Conservation (phyloP, 2,888 invertebrate genomes). For the Rhodophaea formosa region DNA sequence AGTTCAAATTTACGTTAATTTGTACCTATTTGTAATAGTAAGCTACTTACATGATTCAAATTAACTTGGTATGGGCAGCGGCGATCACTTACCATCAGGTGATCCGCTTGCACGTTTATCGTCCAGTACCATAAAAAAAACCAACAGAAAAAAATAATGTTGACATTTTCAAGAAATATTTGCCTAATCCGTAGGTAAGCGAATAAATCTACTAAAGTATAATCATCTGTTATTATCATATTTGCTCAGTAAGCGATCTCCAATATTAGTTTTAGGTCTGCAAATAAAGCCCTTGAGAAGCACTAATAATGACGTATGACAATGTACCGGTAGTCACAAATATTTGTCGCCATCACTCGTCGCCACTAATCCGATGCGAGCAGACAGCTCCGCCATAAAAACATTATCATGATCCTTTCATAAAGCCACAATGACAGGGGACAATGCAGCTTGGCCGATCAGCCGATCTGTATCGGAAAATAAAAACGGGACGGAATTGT, state of each 20-base stretch:
- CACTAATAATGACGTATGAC: slow-evolving; percentile 47
- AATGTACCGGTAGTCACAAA: slow-evolving; percentile 56
- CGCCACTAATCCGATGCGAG: slow-evolving; percentile 57
- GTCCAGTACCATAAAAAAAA: no score
- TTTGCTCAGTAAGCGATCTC: slow-evolving; percentile 10
- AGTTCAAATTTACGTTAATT: no score
- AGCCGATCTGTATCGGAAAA: slow-evolving; percentile 26
- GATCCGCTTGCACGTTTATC: no score
- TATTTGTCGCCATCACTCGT: slow-evolving; percentile 67
- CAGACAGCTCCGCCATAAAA: slow-evolving; percentile 55
- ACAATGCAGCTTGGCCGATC: slow-evolving; percentile 61
- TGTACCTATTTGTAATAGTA: no score
- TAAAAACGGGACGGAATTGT: slow-evolving; percentile 17
- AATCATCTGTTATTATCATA: not conserved
- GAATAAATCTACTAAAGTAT: not conserved
- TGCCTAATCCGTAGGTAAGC: no score
- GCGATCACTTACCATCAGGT: no score
- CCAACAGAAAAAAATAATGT: no score
- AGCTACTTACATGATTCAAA: no score
- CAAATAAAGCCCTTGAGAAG: not conserved
- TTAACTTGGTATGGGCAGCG: no score
- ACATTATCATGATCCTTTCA: slow-evolving; percentile 27
- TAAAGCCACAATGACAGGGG: slow-evolving; percentile 48
- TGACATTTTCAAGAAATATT: no score
- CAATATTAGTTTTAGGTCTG: not conserved